Evolutionary conservation across 2,888 invertebrate genomes (phyloP).

Genomic region (Eumacrocentrus americanus): DNA sequence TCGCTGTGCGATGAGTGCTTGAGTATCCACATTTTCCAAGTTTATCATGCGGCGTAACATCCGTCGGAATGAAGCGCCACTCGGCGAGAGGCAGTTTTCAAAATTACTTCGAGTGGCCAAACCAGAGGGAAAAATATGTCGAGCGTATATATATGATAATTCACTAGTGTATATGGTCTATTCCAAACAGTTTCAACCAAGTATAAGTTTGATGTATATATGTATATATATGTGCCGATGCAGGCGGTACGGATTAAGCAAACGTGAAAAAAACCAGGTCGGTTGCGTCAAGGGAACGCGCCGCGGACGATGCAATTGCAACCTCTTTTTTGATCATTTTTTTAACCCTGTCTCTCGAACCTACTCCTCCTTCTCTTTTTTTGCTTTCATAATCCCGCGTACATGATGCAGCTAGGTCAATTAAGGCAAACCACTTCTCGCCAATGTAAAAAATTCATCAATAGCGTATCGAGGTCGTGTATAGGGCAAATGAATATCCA

Average conservation of each 20-base stretch:
- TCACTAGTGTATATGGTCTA: neutral
- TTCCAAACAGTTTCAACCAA: neutral
- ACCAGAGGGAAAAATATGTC: conserved; percentile 12
- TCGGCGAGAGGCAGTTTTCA: conserved; percentile 16
- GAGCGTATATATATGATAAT: conserved; percentile 17
- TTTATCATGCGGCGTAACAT: conserved; percentile 28
- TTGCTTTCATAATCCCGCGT: conserved; percentile 29
- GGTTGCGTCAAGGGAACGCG: conserved; percentile 14
- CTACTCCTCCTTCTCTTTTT: conserved; percentile 3
- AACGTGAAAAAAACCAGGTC: conserved; percentile 17
- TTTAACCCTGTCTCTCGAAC: neutral
- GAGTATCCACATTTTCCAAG: conserved; percentile 6
- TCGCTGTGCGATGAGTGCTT: neutral
- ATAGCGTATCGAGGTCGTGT: conserved; percentile 32
- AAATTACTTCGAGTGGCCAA: conserved; percentile 29
- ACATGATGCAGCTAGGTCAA: conserved; percentile 35
- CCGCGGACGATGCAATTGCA: conserved; percentile 8
- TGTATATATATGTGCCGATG: neutral
- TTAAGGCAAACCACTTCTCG: conserved; percentile 38
- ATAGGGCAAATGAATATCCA: conserved; percentile 19
- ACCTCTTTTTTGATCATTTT: neutral
- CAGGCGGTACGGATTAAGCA: conserved; percentile 18
- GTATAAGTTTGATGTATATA: neutral
- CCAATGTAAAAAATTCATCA: conserved; percentile 35
- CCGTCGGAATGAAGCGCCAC: neutral